A percentile compares a stretch with the other conserved stretches of the same genome.
Conservation (phyloP, 2,888 invertebrate species). For the Myopa testacea region DNA sequence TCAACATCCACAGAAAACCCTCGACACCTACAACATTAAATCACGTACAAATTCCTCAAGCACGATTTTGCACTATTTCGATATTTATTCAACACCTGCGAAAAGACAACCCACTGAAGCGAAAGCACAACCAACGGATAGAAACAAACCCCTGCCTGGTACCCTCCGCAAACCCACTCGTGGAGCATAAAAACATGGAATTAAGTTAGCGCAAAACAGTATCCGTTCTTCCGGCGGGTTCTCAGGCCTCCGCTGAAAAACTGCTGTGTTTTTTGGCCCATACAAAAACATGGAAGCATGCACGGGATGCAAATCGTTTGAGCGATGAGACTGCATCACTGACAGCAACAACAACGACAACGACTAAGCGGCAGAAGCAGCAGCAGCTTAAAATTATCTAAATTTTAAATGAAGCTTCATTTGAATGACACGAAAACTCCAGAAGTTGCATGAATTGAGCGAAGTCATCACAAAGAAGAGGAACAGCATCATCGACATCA, state of each 20-base stretch:
- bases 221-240: neutral
- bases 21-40: conserved; percentile 65
- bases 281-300: no score
- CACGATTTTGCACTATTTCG: conserved; percentile 67
- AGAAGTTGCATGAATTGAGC: conserved; percentile 17
- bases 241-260: neutral
- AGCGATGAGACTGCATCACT: conserved; percentile 1
- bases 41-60: conserved; percentile 66
- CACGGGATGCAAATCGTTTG: neutral
- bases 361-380: neutral
- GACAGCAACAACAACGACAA: neutral
- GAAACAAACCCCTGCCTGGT: neutral
- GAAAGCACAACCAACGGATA: neutral
- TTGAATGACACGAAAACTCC: conserved; percentile 22
- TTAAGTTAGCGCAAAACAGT: conserved; percentile 17
- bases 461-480: neutral
- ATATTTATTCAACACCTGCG: conserved; percentile 66
- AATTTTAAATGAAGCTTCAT: conserved; percentile 16
- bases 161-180: neutral
- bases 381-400: neutral
- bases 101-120: conserved; percentile 43
- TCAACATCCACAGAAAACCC: no score
- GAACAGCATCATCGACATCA: neutral
- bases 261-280: no score
- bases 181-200: conserved; percentile 8